Conservation (phyloP, 1,140 invertebrate genomes). For the Zophobas morio region DNA sequence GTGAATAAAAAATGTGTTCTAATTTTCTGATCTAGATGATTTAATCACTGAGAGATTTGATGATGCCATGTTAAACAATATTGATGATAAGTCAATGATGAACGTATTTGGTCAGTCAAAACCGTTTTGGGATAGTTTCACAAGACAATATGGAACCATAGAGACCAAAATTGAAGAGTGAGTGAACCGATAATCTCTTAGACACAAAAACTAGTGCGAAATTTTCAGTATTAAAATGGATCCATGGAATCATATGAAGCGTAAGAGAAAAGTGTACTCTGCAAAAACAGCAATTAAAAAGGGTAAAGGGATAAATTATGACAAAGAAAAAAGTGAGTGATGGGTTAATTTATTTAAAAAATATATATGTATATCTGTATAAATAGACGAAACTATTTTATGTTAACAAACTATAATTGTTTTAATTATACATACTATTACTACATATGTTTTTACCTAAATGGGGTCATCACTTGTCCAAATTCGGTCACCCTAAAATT, state of each 20-base stretch:
- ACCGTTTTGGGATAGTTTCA: slow-evolving; percentile 26
- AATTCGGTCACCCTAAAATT: no score
- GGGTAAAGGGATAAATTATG: slow-evolving; percentile 31
- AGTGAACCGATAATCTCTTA: not conserved
- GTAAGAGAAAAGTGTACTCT: slow-evolving; percentile 18
- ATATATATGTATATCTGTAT: not conserved
- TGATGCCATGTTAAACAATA: not conserved
- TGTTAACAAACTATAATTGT: no score
- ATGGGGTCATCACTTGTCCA: not conserved
- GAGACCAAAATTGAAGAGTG: slow-evolving; percentile 11
- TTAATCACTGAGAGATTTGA: slow-evolving; percentile 46
- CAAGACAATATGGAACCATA: slow-evolving; percentile 21
- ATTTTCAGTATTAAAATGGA: slow-evolving; percentile 27
- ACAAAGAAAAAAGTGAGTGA: not conserved
- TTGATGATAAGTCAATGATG: slow-evolving; percentile 44
- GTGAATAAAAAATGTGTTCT: not conserved
- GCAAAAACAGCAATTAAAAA: slow-evolving; percentile 17
- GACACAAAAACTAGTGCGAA: not conserved
- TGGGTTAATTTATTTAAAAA: slow-evolving; percentile 15
- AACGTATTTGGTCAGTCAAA: slow-evolving; percentile 24
- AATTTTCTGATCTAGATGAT: slow-evolving; percentile 43
- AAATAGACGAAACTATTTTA: not conserved
- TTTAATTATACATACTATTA: no score
- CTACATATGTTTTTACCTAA: not conserved
- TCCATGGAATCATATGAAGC: slow-evolving; percentile 35